Conservation (phyloP, 2,888 invertebrate genomes). For the Apocheima hispidaria region DNA sequence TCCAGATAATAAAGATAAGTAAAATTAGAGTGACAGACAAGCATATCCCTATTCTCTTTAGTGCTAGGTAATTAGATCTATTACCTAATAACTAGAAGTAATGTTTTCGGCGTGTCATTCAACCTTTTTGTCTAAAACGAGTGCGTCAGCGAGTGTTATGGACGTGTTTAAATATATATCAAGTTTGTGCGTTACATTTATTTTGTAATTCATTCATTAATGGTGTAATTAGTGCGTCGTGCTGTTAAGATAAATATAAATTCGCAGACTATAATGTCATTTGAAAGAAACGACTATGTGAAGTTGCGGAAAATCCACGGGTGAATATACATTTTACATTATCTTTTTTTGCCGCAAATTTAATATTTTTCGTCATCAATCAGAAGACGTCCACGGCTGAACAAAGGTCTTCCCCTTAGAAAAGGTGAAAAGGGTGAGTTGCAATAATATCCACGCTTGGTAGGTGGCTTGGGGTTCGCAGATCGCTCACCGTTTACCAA, state of each 20-base stretch:
- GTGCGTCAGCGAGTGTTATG: constrained; percentile 1
- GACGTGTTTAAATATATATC: constrained; percentile 9
- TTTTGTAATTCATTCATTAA: background rate
- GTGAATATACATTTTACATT: background rate
- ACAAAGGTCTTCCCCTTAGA: no score
- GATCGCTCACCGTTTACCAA: no score
- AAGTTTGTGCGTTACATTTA: background rate
- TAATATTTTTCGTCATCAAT: no score
- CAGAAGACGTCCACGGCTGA: no score
- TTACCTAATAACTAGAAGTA: background rate
- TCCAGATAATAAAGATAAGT: background rate
- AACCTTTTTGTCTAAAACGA: constrained; percentile 4
- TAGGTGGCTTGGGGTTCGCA: no score
- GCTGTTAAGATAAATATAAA: background rate
- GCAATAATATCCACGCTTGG: no score
- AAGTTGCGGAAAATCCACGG: constrained; percentile 7
- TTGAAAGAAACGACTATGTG: constrained; percentile 17
- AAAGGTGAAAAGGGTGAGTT: no score
- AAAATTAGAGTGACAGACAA: constrained; percentile 13
- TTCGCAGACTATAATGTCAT: constrained; percentile 5
- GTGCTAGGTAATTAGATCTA: background rate
- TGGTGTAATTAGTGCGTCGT: constrained; percentile 2
- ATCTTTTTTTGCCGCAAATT: background rate
- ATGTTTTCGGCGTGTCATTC: constrained; percentile 7
- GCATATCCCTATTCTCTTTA: background rate